Percentiles rank a stretch among this genome's conserved stretches.
Conservation (phyloP, 2,113 vertebrate species). For the Sula dactylatra region DNA sequence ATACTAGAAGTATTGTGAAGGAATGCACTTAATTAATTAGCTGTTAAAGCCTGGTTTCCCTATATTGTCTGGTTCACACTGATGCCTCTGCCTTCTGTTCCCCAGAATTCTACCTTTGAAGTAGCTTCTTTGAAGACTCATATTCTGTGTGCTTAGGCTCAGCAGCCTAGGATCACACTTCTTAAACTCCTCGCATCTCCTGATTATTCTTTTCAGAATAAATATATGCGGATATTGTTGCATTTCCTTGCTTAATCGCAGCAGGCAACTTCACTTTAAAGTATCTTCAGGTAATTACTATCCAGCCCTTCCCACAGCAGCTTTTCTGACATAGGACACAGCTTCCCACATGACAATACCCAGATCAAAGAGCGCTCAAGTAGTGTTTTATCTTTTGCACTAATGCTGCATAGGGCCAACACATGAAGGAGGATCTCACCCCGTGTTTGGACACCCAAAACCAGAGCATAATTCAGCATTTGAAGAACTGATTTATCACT, state of each 20-base stretch:
- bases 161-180: background rate
- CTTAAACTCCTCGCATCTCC: background rate
- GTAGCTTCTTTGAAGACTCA: background rate
- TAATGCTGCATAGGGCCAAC: background rate
- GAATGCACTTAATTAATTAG: background rate
- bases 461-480: background rate
- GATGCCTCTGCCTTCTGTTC: background rate
- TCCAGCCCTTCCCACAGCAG: background rate
- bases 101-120: constrained; percentile 13
- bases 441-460: background rate
- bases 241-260: constrained; percentile 39
- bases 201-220: constrained; percentile 35
- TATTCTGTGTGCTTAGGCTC: background rate
- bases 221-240: constrained; percentile 59
- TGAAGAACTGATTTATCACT: background rate
- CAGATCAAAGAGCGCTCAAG: background rate
- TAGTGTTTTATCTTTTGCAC: background rate
- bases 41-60: background rate
- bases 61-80: background rate
- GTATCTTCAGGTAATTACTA: constrained; percentile 61
- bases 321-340: background rate
- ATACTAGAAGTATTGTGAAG: background rate
- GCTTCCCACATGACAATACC: background rate
- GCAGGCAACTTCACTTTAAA: constrained; percentile 49
- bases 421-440: background rate